phyloP scores from a whole-genome alignment of 1,140 invertebrate genomes.

The Portunus trituberculatus region DNA sequence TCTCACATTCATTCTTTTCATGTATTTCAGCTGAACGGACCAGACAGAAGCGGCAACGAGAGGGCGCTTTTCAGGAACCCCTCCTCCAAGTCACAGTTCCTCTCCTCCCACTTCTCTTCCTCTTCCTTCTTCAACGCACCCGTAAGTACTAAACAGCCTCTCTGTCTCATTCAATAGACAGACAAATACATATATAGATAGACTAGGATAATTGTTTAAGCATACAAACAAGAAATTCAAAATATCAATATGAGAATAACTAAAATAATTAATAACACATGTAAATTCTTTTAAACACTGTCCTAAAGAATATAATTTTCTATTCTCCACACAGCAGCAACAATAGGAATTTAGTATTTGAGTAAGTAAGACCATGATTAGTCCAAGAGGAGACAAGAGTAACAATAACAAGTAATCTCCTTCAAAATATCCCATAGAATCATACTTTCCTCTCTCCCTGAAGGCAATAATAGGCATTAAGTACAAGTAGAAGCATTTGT shows the following conservation, averaged over 20 bases:
- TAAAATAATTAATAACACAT: too few species aligned
- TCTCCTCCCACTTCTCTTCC: slow-evolving; percentile 28
- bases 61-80: slow-evolving; percentile 42
- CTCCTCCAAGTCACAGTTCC: slow-evolving; percentile 41
- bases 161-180: not conserved
- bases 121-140: slow-evolving; percentile 45
- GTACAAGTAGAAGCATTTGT: too few species aligned
- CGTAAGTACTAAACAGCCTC: not conserved
- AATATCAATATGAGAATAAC: not conserved
- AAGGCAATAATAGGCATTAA: too few species aligned
- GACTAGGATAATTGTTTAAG: not conserved
- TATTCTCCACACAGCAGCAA: too few species aligned
- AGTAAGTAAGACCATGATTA: too few species aligned
- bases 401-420: too few species aligned
- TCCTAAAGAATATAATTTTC: too few species aligned
- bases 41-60: not conserved
- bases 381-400: too few species aligned
- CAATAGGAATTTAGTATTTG: too few species aligned
- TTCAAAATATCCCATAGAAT: too few species aligned
- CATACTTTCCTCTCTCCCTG: too few species aligned
- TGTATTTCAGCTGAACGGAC: slow-evolving; percentile 25
- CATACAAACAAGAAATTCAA: not conserved
- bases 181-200: not conserved
- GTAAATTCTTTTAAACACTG: too few species aligned
- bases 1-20: not conserved